Evolutionary conservation across 2,888 invertebrate species (phyloP), one percentile per base, ranked within the genome.

Genomic region (Orchestes rusci): DNA sequence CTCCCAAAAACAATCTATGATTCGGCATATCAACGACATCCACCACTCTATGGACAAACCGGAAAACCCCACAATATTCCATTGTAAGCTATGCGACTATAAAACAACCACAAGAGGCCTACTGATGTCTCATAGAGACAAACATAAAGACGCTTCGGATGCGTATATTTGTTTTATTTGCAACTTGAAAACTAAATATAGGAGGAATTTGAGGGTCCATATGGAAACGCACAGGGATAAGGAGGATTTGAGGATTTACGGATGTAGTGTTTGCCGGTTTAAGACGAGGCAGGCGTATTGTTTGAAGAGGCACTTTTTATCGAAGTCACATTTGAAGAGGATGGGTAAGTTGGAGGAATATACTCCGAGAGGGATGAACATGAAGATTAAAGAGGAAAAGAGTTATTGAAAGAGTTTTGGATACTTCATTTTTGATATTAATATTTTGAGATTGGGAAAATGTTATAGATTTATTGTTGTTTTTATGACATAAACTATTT

Each of bases 241-340:
- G 3, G 16, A 31, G 2, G n/a, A 13, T 1, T 10, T 44, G 17
- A 44, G 27, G 8, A 19, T 33, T 13, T 28, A 39, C 18, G 23
- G 36, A 16, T 48, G 48, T 13, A 44, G 19, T 16, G 23, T 36
- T 18, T 48, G 48, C 19, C 36, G 17, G 10, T 48, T 44, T 36
- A 30, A 32, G 27, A 36, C 43, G 1, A 39, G 40, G 20, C 12
- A 44, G 10, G 13, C 28, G 4, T 43, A 44, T 29, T 40, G 44
- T 28, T 36, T 44, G 32, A 48, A 39, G 16, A 43, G 48, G 16
- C 48, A 48, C 28, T 31, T 48, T n/a, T 34, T 44, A n/a, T 43
- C 43, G 17, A 47, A 29, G n/a, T 43, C 23, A 16, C 47, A 47
- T 36, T 35, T 47, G 12, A 3, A n/a, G 20, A 27, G 17, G 5